Conservation (phyloP, 2,113 vertebrate genomes). For the Hystrix cristata region DNA sequence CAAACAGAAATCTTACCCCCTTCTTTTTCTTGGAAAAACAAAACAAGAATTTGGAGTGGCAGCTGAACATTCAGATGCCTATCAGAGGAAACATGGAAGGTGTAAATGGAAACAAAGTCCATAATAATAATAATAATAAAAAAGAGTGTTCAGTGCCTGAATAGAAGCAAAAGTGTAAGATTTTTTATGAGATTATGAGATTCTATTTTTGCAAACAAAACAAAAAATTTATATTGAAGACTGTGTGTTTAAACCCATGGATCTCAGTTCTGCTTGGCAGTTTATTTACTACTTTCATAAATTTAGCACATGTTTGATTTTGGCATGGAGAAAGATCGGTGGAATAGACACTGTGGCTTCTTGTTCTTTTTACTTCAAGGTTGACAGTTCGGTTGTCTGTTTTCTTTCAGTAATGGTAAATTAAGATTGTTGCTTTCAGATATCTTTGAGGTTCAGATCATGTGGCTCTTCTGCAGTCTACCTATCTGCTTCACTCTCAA, state of each 20-base stretch:
- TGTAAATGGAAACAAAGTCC: not conserved
- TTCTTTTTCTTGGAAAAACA: not conserved
- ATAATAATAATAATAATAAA: not conserved
- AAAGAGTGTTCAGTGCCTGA: not conserved
- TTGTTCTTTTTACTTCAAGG: not conserved
- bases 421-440: not conserved
- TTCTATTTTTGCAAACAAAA: not conserved
- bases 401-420: not conserved
- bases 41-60: not conserved
- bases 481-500: not conserved
- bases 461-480: not conserved
- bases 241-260: not conserved
- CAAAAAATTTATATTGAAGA: not conserved
- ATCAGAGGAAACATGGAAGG: fast-evolving
- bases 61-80: not conserved
- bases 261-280: not conserved
- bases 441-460: not conserved
- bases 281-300: not conserved
- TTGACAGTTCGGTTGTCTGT: not conserved
- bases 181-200: not conserved
- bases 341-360: not conserved
- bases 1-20: not conserved
- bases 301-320: not conserved
- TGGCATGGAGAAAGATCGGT: not conserved
- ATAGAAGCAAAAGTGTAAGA: not conserved